Evolutionary conservation across 2,888 invertebrate genomes (phyloP), one percentile per base, ranked within the genome.

Genomic region (Ptychoptera contaminata): DNA sequence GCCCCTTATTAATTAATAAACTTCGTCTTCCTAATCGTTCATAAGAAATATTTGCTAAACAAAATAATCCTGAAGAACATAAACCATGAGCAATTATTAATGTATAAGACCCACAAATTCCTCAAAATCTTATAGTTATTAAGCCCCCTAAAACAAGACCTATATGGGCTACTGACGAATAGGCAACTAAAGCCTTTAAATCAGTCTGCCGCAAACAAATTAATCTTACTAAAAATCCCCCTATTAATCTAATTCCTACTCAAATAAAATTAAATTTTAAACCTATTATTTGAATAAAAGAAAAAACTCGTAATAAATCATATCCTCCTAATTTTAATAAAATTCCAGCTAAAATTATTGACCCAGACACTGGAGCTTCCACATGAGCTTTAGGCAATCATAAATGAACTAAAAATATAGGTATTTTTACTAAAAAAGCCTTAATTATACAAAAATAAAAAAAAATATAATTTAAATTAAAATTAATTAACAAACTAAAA

Each of bases 381-480:
- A 82, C 79, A 75, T 82, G 81, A 63, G 81, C 81, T 44, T 79
- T 79, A 48, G 80, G 80, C 29, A 81, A 60, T 58, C 81, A 82
- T 56, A 79, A 67, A 72, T 82, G 79, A 63, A 75, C 60, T 58
- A 75, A 68, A 74, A 73, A 81, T 59, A 80, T 73, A 3, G 81
- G 80, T 56, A 80, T 70, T 63, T 81, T 81, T 2, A 80, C 72
- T 63, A 80, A 72, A 76, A 81, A 81, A 52, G 76, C 74, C 50
- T 74, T 54, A 58, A 74, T 63, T 57, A 74, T 63, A 54, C 60
- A 67, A 55, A 73, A 61, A 71, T 70, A 74, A 58, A 73, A 61
- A 55, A 71, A 56, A 46, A 57, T 51, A 54, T 49, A 51, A 65
- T 61, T 54, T 55, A 59, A 50, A 58, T 54, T 60, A 59, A 52